Base-by-base conservation (phyloP, 2,888 invertebrate genomes). In the Mythimna loreyi region DNA sequence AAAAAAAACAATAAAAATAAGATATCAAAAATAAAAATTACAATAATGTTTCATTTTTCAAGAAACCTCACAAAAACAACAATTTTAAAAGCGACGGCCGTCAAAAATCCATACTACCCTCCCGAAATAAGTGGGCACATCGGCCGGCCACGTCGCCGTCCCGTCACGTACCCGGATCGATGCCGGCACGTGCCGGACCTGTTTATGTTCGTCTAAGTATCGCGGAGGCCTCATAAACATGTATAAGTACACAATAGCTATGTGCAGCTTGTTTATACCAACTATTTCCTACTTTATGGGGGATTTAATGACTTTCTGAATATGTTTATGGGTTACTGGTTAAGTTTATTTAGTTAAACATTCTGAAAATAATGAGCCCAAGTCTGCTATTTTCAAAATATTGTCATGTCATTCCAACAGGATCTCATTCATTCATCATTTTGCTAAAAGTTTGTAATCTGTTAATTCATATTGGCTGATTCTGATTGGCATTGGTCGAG, bases 121-220 rank as follows among this genome's bases (percentile, higher is more conserved):
- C 52, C 70, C 8, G 55, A 69, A 69, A 64, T 64, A 69, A 55
- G 30, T 55, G 21, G 9, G 33, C 75, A 76, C 66, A 73, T 57
- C 67, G 52, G 19, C 53, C 30, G 60, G 61, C 50, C 65, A 67
- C 75, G 75, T 72, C 50, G 45, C 67, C 57, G 78, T 72, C 85
- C 84, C 87, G 86, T 72, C 72, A 68, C 81, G 67, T 70, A 75
- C 53, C 65, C 75, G 68, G 82, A 85, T 86, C 86, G 87, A 83
- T 83, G 77, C 82, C 69, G 76, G 74, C 61, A 85, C 89, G 89
- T 85, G 86, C 84, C 76, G 80, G 77, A 62, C 55, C 50, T 53
- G 78, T 83, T 85, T 85, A 83, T 69, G 72, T 49, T 72, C 61
- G 59, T 78, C 80, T 78, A 81, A 83, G 76, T 72, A 71, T 72